These are phyloP conservation scores for Leuciscus idus DNA, from an alignment of 2,113 vertebrate species.

Conservation along the genomic window DNA sequence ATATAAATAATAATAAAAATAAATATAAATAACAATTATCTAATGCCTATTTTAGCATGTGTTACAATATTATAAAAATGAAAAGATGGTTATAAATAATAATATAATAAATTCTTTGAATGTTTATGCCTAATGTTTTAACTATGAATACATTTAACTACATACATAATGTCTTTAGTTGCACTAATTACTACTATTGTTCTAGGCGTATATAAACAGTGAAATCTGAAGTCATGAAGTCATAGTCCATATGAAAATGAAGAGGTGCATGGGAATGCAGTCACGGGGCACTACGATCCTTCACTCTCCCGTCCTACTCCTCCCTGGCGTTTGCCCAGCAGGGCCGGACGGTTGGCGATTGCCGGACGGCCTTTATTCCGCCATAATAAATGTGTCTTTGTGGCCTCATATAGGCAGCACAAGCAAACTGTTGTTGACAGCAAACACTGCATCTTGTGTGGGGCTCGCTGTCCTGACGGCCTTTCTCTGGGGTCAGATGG, in stretches of 20 bases:
- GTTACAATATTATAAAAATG: neutral
- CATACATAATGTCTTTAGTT: neutral
- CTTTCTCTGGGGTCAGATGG: slow-evolving; percentile 23
- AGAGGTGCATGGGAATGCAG: slow-evolving; percentile 9
- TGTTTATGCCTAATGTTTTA: neutral
- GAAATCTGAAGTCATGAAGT: neutral
- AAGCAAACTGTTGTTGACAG: slow-evolving; percentile 61
- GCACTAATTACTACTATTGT: neutral
- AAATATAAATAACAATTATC: neutral
- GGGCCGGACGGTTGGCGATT: slow-evolving; percentile 30
- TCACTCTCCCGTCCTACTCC: slow-evolving; percentile 26
- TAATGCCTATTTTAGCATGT: neutral
- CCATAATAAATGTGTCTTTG: slow-evolving; percentile 68
- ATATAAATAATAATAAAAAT: neutral
- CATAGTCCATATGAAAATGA: neutral
- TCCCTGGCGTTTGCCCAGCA: slow-evolving; percentile 24
- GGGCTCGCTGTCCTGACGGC: slow-evolving; percentile 11
- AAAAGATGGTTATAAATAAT: neutral
- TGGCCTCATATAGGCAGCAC: slow-evolving; percentile 60
- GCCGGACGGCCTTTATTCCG: slow-evolving; percentile 52
- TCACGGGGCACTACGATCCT: slow-evolving; percentile 5
- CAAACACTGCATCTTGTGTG: slow-evolving; percentile 63
- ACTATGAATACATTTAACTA: neutral
- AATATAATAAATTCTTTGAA: neutral
- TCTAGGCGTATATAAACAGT: neutral